A percentile compares a stretch with the other conserved stretches of the same genome.
Conservation (phyloP, 2,797 vertebrate species). For the Morelia viridis region DNA sequence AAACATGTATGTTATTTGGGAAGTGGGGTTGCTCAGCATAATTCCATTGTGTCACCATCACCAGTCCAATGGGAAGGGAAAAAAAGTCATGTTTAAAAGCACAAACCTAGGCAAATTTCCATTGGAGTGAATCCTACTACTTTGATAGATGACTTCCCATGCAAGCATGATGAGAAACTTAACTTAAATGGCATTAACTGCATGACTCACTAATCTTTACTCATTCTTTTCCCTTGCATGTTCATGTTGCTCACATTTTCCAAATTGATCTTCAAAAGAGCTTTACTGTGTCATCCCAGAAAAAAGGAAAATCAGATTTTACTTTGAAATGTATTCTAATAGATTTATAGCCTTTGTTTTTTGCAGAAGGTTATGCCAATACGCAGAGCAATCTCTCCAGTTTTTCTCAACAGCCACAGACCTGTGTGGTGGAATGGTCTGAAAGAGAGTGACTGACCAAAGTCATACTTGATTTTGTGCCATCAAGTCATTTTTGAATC, state of each 20-base stretch:
- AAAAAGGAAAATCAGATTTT: background rate
- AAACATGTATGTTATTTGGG: background rate
- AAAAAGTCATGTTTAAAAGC: background rate
- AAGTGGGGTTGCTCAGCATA: background rate
- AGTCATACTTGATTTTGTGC: background rate
- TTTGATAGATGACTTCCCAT: background rate
- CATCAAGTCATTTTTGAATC: background rate
- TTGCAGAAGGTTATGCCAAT: background rate
- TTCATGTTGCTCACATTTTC: background rate
- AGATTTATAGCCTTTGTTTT: background rate
- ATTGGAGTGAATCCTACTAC: background rate
- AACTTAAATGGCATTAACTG: background rate
- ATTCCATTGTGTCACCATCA: background rate
- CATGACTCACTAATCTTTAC: background rate
- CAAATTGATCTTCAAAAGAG: background rate
- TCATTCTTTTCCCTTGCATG: background rate
- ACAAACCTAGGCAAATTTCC: background rate
- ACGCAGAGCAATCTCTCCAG: background rate
- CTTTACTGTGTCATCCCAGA: background rate
- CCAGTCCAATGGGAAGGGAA: background rate
- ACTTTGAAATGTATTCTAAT: background rate
- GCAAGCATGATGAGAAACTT: background rate
- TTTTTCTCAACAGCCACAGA: background rate
- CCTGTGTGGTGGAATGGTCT: background rate
- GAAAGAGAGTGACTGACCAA: background rate